These are phyloP conservation scores for Lepidurus arcticus DNA, from an alignment of 1,140 invertebrate species.

Conservation along the genomic window DNA sequence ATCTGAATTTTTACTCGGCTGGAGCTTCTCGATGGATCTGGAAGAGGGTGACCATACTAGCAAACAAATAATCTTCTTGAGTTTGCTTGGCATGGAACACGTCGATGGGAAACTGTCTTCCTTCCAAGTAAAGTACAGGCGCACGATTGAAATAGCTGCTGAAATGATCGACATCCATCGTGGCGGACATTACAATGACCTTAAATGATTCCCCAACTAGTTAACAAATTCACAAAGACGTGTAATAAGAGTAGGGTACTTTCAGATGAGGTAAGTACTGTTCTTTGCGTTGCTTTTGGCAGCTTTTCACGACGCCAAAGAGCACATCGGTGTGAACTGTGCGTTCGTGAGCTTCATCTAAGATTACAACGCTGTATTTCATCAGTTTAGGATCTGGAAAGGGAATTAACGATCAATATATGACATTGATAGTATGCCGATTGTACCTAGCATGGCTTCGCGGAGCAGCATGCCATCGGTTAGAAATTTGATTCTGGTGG, in stretches of 20 bases:
- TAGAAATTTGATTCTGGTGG: conserved; percentile 76
- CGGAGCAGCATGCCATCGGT: conserved; percentile 93
- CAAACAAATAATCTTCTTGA: conserved; percentile 78
- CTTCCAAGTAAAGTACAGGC: conserved; percentile 80
- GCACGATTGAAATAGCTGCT: conserved; percentile 81
- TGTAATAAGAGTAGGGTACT: conserved; percentile 44
- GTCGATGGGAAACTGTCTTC: conserved; percentile 76
- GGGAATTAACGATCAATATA: conserved; percentile 37
- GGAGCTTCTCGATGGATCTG: conserved; percentile 81
- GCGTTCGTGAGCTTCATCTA: conserved; percentile 97
- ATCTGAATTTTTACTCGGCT: conserved; percentile 58
- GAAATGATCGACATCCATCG: conserved; percentile 92
- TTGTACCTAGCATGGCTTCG: conserved; percentile 64
- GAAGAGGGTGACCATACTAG: conserved; percentile 78
- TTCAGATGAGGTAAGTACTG: conserved; percentile 58
- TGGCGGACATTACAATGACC: conserved; percentile 88
- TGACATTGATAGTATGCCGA: too few species aligned
- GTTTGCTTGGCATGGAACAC: conserved; percentile 67
- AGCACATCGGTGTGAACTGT: conserved; percentile 92
- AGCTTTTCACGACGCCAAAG: conserved; percentile 72
- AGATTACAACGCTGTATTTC: conserved; percentile 77
- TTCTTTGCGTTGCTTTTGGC: conserved; percentile 63
- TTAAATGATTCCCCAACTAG: conserved; percentile 40
- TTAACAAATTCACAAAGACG: neutral
- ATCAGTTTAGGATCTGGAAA: conserved; percentile 56